These are phyloP conservation scores for Aptenodytes forsteri DNA, from an alignment of 2,113 vertebrate genomes.

Conservation along the genomic window DNA sequence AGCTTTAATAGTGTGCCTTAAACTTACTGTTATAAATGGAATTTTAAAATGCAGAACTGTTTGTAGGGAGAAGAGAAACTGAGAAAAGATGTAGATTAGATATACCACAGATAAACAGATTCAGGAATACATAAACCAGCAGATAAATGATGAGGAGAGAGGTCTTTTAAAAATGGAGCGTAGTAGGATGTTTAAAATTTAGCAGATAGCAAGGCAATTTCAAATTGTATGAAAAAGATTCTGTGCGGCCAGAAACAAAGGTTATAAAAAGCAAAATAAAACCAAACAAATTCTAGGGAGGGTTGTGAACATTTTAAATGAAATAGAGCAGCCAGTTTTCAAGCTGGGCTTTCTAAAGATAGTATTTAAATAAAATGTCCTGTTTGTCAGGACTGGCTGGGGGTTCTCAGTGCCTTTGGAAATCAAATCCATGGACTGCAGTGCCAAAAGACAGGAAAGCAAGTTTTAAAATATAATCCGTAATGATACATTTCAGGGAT, in stretches of 20 bases:
- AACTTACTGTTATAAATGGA: not conserved
- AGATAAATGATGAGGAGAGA: not conserved
- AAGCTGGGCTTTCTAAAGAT: not conserved
- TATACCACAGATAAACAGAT: not conserved
- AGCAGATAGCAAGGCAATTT: not conserved
- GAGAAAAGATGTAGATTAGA: not conserved
- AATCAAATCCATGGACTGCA: not conserved
- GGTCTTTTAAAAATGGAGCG: not conserved
- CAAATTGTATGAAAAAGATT: not conserved
- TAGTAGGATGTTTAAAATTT: not conserved
- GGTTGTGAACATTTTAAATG: not conserved
- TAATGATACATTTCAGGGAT: not conserved
- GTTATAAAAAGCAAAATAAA: not conserved
- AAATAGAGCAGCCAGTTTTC: not conserved
- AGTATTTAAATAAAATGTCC: not conserved
- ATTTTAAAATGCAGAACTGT: not conserved
- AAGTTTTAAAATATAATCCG: not conserved
- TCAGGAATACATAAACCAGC: not conserved
- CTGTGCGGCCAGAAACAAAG: not conserved
- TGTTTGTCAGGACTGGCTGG: not conserved
- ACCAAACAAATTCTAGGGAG: not conserved
- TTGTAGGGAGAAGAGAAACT: not conserved
- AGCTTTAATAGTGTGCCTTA: not conserved
- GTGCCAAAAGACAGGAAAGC: not conserved
- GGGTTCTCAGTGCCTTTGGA: not conserved